Evolutionary conservation across 35 echinoderm and acorn worm genomes (phyloP).

Genomic region (Apostichopus californicus): DNA sequence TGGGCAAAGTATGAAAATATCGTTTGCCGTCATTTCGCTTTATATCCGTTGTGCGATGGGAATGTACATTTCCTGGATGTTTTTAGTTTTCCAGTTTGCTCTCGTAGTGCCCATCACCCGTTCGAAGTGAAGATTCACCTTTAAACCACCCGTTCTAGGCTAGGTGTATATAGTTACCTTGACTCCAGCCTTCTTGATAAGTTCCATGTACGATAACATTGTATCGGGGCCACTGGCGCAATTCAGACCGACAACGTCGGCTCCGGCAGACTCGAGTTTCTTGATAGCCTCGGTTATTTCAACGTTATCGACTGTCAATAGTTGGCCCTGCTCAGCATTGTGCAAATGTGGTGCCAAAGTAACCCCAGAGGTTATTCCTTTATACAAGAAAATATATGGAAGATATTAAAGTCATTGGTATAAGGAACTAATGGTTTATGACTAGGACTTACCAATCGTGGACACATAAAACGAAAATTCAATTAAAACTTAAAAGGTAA

Average conservation of each 20-base stretch:
- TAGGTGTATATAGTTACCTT: neutral
- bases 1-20: too few relatives aligned
- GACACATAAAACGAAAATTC: too few relatives aligned
- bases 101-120: too few relatives aligned
- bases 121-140: too few relatives aligned
- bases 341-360: constrained; percentile 16
- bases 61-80: too few relatives aligned
- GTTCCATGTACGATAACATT: constrained; percentile 53
- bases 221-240: constrained; percentile 64
- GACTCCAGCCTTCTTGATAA: constrained; percentile 47
- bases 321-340: neutral
- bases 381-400: neutral
- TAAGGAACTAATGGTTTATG: too few relatives aligned
- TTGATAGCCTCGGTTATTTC: constrained; percentile 57
- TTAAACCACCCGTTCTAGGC: too few relatives aligned
- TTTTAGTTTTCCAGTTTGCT: too few relatives aligned
- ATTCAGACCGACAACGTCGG: constrained; percentile 75
- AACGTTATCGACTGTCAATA: constrained; percentile 45
- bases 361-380: constrained; percentile 27
- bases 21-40: too few relatives aligned
- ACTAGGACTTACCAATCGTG: too few relatives aligned
- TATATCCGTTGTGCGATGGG: too few relatives aligned
- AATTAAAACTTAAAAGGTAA: too few relatives aligned
- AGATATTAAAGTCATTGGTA: neutral
- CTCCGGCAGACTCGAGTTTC: constrained; percentile 68